Conservation (phyloP, 2,113 vertebrate species). For the Rallus limicola region DNA sequence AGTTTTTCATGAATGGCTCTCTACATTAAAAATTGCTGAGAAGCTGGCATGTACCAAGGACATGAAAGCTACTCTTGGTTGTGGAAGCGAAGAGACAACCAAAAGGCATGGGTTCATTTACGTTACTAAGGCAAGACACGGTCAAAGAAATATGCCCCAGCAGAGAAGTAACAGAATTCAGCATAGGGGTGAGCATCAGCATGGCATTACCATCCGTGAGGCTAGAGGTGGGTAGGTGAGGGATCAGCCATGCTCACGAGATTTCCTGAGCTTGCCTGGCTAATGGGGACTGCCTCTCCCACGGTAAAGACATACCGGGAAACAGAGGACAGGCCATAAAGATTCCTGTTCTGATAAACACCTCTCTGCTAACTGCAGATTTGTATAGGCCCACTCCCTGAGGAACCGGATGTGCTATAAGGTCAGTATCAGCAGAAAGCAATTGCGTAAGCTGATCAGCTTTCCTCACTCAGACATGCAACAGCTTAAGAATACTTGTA, state of each 20-base stretch:
- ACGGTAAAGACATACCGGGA: not conserved
- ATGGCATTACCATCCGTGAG: fast-evolving
- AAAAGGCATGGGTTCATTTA: not conserved
- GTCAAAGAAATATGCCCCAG: not conserved
- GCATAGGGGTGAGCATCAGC: not conserved
- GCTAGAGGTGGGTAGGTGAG: not conserved
- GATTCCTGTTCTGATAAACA: not conserved
- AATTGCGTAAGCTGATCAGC: not conserved
- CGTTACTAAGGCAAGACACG: not conserved
- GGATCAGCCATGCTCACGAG: not conserved
- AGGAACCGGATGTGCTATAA: not conserved
- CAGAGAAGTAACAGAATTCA: not conserved
- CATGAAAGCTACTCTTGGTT: not conserved
- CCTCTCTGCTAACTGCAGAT: not conserved
- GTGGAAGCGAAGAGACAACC: not conserved
- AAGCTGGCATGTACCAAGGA: not conserved
- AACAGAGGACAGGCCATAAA: not conserved
- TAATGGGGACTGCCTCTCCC: not conserved
- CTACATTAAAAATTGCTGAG: not conserved
- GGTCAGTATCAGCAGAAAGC: not conserved
- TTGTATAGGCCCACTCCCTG: fast-evolving
- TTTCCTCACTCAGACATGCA: not conserved
- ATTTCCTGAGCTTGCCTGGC: not conserved
- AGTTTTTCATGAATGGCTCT: not conserved
- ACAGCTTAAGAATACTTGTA: not conserved